phyloP scores from a whole-genome alignment of 2,113 vertebrate genomes.

The Grammatotria lemairii region DNA sequence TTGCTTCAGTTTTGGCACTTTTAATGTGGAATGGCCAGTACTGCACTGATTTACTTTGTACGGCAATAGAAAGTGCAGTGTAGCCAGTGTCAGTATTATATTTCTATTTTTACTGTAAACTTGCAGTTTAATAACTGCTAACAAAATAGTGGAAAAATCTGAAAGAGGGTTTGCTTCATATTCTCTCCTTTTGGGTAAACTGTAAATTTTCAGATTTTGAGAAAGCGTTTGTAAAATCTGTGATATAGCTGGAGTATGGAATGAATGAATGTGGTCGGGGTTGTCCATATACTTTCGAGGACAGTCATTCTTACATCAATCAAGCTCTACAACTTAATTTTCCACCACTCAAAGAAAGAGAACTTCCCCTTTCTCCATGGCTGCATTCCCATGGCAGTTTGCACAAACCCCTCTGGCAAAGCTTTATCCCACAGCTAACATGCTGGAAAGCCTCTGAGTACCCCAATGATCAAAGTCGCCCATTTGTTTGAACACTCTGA shows the following conservation, averaged over 20 bases:
- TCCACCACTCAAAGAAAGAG: neutral
- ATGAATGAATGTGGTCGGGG: neutral
- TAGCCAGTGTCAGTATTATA: neutral
- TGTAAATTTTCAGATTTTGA: neutral
- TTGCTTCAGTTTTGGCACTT: neutral
- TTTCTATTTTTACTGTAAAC: neutral
- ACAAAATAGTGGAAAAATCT: neutral
- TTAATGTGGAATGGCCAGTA: neutral
- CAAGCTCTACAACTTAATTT: neutral
- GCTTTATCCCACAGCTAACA: slow-evolving; percentile 61
- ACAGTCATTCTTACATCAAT: neutral
- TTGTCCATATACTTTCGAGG: neutral
- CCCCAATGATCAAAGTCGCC: slow-evolving; percentile 76
- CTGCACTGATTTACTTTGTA: neutral
- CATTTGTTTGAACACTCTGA: slow-evolving; percentile 91
- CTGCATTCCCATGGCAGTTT: slow-evolving; percentile 48
- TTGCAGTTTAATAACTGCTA: neutral
- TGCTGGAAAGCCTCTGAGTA: slow-evolving; percentile 64
- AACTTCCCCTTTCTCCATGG: neutral
- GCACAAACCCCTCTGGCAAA: slow-evolving; percentile 38
- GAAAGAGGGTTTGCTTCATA: neutral
- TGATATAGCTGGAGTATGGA: neutral
- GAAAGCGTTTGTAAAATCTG: neutral
- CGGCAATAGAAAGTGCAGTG: neutral
- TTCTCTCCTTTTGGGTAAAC: neutral